Evolutionary conservation across 1,140 invertebrate genomes (phyloP), one percentile per base, ranked within the genome.

Genomic region (Drosophila tristis): DNA sequence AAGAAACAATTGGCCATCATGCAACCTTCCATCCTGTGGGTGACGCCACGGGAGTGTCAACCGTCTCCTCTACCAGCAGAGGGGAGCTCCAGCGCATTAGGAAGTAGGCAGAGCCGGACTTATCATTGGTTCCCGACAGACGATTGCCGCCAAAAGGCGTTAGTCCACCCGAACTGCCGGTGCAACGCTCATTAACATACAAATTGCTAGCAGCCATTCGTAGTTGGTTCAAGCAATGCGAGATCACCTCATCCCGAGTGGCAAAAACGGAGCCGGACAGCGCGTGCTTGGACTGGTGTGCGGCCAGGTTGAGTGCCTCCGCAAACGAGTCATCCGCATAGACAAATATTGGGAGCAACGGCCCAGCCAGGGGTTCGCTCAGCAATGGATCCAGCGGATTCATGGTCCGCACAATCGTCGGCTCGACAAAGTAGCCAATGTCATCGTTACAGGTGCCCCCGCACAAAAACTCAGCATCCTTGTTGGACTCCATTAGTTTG

Each of bases 101-200:
- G 90, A 99, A 99, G 90, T 98, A 96, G 6, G 98, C 98, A 9
- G 98, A 98, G 43, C 99, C 99, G 29, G 98, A 98, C 93, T 99
- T 99, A 92, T 99, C 99, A 91, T 99, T 99, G 20, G 99, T 99
- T 49, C 98, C 97, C 54, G 98, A 99, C 93, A 98, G 95, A 87
- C 98, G 94, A 39, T 96, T 95, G 20, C 98, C 98, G 39, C 99
- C 98, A 92, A 99, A 99, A 3, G 98, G 98, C 90, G 99, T 98
- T 91, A 99, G 98, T 0, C 97, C 98, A 5, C 99, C 97, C 0
- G 99, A 96, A 49, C 98, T 97, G 0, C 98, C 99, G 1, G 98
- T 99, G 2, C 97, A 98, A 93, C 99, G 99, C 92, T 99, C 98
- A 91, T 99, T 99, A 26, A 99, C 94, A 91, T 99, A 99, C 92